phyloP scores from a whole-genome alignment of 2,888 invertebrate species.

The Ormyrus labotus region DNA sequence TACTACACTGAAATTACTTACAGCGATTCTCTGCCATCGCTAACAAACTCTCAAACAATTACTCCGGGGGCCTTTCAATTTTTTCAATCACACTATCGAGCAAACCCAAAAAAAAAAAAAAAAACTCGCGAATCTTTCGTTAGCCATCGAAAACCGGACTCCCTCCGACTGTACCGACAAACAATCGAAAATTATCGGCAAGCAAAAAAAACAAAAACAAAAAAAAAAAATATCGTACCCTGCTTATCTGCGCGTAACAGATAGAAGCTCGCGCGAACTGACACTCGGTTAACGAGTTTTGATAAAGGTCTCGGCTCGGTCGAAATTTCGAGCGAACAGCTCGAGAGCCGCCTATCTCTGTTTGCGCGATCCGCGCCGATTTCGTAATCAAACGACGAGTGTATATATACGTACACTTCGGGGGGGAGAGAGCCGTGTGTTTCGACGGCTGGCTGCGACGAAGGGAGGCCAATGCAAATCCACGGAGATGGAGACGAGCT shows the following conservation, averaged over 20 bases:
- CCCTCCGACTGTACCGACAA: constrained; percentile 5
- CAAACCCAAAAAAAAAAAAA: neutral
- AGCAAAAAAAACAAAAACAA: too few species aligned
- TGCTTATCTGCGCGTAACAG: neutral
- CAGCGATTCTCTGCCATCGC: too few species aligned
- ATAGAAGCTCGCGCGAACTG: constrained; percentile 36
- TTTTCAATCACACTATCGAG: neutral
- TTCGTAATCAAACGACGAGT: constrained; percentile 48
- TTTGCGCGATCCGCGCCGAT: constrained; percentile 48
- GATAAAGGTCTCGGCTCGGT: constrained; percentile 52
- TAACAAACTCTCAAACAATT: too few species aligned
- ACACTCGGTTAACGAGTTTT: constrained; percentile 57
- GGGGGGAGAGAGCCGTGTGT: neutral
- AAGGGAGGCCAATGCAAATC: too few species aligned
- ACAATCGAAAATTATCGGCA: constrained; percentile 50
- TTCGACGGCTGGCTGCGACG: too few species aligned
- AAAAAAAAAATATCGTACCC: constrained; percentile 13
- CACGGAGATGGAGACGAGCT: too few species aligned
- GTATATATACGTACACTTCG: neutral
- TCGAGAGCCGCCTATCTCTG: neutral
- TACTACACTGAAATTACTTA: too few species aligned
- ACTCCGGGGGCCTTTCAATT: neutral
- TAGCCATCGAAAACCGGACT: too few species aligned
- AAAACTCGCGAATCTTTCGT: neutral
- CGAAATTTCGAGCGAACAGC: constrained; percentile 45